Evolutionary conservation across 2,797 vertebrate species (phyloP).

Genomic region (Coendou prehensilis): DNA sequence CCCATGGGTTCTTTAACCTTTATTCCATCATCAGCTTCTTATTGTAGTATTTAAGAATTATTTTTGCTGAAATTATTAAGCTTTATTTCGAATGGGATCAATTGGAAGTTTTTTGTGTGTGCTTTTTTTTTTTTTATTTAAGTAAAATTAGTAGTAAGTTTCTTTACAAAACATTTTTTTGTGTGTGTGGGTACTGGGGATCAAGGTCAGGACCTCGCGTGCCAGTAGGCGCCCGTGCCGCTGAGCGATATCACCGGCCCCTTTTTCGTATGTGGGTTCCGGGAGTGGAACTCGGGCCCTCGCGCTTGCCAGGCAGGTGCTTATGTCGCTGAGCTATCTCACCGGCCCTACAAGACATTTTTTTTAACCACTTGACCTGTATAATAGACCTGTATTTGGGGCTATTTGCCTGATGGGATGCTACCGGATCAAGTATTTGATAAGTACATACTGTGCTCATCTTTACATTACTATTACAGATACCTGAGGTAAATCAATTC

Average conservation of each 20-base stretch:
- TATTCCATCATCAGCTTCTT: conserved; percentile 15
- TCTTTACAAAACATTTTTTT: background rate
- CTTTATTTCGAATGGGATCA: background rate
- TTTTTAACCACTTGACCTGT: background rate
- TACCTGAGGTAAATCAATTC: background rate
- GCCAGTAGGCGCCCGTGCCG: too few relatives aligned
- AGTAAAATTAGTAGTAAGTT: background rate
- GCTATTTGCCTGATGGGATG: background rate
- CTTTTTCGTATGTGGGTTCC: too few relatives aligned
- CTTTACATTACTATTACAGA: background rate
- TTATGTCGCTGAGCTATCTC: too few relatives aligned
- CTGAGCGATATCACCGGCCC: too few relatives aligned
- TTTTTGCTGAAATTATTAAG: conserved; percentile 18
- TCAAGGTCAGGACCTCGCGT: too few relatives aligned
- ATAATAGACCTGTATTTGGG: background rate
- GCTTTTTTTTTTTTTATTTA: background rate
- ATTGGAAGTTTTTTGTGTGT: background rate
- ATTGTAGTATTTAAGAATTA: background rate
- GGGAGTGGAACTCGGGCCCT: too few relatives aligned
- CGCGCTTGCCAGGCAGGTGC: too few relatives aligned
- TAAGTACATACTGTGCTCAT: background rate
- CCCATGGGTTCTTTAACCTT: background rate
- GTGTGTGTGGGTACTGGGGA: too few relatives aligned
- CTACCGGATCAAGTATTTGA: background rate
- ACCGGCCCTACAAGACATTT: too few relatives aligned